Base-by-base conservation (phyloP, 1,140 invertebrate species). In the Sarcophaga peregrina region DNA sequence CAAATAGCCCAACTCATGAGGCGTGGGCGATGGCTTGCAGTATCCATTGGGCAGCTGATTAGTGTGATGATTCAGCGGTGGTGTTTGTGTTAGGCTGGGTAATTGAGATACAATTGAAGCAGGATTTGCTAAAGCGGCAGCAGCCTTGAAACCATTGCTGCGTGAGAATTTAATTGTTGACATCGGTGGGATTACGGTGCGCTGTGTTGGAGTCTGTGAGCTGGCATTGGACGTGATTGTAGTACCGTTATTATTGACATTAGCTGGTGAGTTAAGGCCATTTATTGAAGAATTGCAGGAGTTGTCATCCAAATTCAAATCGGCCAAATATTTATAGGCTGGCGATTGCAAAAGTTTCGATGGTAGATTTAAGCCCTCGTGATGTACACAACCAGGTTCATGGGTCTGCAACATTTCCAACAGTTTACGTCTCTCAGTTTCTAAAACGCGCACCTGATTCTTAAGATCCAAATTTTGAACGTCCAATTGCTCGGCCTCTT, bases 401-500 rank as follows among this genome's bases (percentile, higher is more conserved):
- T 95, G 94, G 0, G 91, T 85, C 74, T 92, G 92, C 81, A 95
- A 87, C 91, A 95, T 94, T 52, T 94, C 93, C 54, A 94, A 91
- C 13, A 95, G 89, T 83, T 92, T 91, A 73, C 92, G 91, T 83
- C 93, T 91, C 80, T 95, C 93, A 3, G 90, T 92, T 88, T 95
- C 93, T 85, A 95, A 86, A 81, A 92, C 91, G 83, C 94, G 94
- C 68, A 96, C 95, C 88, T 97, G 96, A 25, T 93, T 93, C 89
- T 97, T 97, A 47, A 97, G 91, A 85, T 96, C 95, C 45, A 96
- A 93, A 88, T 98, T 98, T 89, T 97, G 96, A n/a, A 93, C 94
- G 89, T 97, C 96, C 15, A 97, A 90, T 3, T 94, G 93, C 90
- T 97, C 96, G 9, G 96, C 96, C 91, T 98, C 96, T 86, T 95